Evolutionary conservation across 2,113 vertebrate species (phyloP), one percentile per base, ranked within the genome.

Genomic region (Hippocampus mohnikei): DNA sequence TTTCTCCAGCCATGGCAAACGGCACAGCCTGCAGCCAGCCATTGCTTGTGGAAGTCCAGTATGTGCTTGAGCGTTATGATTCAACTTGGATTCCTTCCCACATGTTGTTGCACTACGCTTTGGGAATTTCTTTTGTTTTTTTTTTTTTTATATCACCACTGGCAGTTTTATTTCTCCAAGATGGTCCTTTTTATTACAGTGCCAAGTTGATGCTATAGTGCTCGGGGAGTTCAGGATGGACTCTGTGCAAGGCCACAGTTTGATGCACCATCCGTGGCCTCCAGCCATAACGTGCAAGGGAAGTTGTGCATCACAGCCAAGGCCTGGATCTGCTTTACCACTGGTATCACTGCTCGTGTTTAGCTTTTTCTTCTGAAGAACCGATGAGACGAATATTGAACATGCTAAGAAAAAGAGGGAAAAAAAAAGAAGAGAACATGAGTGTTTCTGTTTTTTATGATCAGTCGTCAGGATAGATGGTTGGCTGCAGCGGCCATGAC

Each of bases 251-350:
- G 77, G 66, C 66, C 63, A 74, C 64, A 70, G 84, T 88, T 90
- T 89, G 89, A 90, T 87, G 84, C 88, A 73, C 83, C 78, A 79
- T 87, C 76, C 83, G 46, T 89, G 83, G 86, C 88, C 85, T 79
- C 21, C 18, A 87, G 86, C 84, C 81, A 87, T 81, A 66, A 84
- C 84, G 78, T 80, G 48, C 55, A 81, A 67, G 76, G 76, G 71
- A 79, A 83, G 79, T 74, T 74, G 72, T 82, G 79, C 73, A 80
- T 85, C 78, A 75, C 74, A 75, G 78, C 52, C 72, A 74, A 76
- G 77, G 80, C 79, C 77, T 80, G 78, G 81, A 76, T 83, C 77
- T 76, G 79, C 79, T 84, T 61, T 58, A 13, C 37, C 20, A 5
- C 18, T 6, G 29, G 18, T 41, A n/a, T 64, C 62, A 42, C 1